Conservation (phyloP, 2,888 invertebrate genomes). For the Mythimna albipuncta region DNA sequence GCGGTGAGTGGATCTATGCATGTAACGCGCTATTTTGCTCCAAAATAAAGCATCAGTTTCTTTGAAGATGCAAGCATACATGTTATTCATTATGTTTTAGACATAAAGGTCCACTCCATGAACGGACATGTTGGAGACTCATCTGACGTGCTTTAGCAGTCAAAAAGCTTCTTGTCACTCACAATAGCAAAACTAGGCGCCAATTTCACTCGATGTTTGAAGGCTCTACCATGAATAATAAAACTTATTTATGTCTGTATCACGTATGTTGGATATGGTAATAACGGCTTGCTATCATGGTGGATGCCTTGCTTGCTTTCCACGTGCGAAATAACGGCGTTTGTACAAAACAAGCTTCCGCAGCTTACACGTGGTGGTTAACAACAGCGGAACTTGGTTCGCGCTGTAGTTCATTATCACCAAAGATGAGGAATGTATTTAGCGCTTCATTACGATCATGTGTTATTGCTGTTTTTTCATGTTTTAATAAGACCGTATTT, state of each 20-base stretch:
- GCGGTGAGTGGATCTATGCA: conserved; percentile 95
- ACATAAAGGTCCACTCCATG: conserved; percentile 78
- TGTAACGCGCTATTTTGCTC: conserved; percentile 70
- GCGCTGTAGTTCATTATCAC: conserved; percentile 80
- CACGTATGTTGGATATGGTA: conserved; percentile 1
- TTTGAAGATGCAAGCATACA: conserved; percentile 40
- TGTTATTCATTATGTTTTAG: conserved; percentile 56
- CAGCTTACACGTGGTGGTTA: conserved; percentile 75
- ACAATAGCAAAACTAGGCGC: conserved; percentile 60
- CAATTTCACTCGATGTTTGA: conserved; percentile 56
- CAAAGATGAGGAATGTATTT: conserved; percentile 79
- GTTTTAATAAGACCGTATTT: conserved; percentile 70
- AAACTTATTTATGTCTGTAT: conserved; percentile 10
- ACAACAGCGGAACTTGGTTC: conserved; percentile 75
- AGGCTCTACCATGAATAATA: conserved; percentile 50
- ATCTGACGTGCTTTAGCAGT: conserved; percentile 75
- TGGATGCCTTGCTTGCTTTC: conserved; percentile 69
- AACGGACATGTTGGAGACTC: conserved; percentile 79
- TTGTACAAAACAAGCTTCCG: conserved; percentile 69
- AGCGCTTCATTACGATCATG: conserved; percentile 82
- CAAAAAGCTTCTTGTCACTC: conserved; percentile 74
- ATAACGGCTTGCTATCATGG: conserved; percentile 61
- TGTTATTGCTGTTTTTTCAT: conserved; percentile 79
- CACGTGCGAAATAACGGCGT: conserved; percentile 57
- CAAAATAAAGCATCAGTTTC: conserved; percentile 36